Conservation (phyloP, 2,888 invertebrate genomes). For the Onthophagus sagittarius region DNA sequence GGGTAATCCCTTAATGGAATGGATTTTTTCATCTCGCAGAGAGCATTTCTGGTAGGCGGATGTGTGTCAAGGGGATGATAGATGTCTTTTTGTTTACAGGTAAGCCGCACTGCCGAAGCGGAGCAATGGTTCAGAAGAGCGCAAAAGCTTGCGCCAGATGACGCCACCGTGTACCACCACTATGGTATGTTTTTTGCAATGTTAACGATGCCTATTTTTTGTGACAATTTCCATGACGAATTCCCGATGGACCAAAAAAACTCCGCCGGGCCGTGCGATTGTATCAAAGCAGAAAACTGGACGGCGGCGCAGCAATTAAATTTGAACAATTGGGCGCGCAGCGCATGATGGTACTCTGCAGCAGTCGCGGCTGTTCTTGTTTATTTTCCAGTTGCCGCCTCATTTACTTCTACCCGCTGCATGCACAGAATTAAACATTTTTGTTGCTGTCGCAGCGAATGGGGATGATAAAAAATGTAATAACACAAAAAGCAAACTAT, state of each 20-base stretch:
- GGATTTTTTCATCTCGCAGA: not conserved
- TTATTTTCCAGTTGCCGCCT: constrained; percentile 18
- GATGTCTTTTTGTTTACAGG: constrained; percentile 52
- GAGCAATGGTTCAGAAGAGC: constrained; percentile 88
- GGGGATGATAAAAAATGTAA: not conserved
- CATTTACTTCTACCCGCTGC: constrained; percentile 16
- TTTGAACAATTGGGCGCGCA: constrained; percentile 10
- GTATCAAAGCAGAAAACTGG: constrained; percentile 6
- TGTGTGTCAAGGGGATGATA: constrained; percentile 4
- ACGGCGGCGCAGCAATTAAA: constrained; percentile 3
- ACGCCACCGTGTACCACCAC: constrained; percentile 82
- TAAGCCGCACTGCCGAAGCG: constrained; percentile 77
- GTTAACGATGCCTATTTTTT: not conserved
- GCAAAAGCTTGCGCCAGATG: constrained; percentile 74
- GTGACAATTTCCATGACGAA: not conserved
- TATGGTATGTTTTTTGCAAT: constrained; percentile 63
- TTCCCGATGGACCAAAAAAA: not conserved
- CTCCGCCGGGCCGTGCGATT: not conserved
- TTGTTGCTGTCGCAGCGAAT: constrained; percentile 6
- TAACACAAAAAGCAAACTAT: not conserved
- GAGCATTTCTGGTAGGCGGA: not conserved
- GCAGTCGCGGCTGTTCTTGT: constrained; percentile 7
- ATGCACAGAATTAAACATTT: constrained; percentile 10
- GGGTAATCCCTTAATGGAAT: constrained; percentile 5
- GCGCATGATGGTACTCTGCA: constrained; percentile 1